Base-by-base conservation (phyloP, 2,888 invertebrate species). In the Calliphora vomitoria region DNA sequence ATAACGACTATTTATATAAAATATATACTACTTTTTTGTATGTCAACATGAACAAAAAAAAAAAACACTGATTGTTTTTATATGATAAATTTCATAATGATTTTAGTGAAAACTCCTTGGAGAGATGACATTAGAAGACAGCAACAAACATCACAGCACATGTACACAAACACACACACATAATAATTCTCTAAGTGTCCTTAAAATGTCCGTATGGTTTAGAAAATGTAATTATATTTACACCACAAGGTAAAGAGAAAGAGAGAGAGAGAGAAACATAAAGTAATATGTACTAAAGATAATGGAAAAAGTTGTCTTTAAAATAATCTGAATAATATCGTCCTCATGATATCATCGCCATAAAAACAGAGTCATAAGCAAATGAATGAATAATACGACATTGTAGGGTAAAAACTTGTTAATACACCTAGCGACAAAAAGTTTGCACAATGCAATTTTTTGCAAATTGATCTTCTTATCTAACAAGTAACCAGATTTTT, bases 321-420 rank as follows among this genome's bases (percentile, higher is more conserved):
- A 64, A 85, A 55, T 31, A 41, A 50, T 55, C 20, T 58, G 60
- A 53, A 81, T 69, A 69, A 76, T n/a, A 62, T 44, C 50, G 13
- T 76, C 58, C 47, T 71, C 64, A 85, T 85, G 81, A 85, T 78
- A 82, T 85, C 81, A 82, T 71, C 66, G n/a, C 15, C n/a, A 76
- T 64, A 58, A 41, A 53, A 13, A 72, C 6, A 60, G 8, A 13
- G 31, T 53, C 18, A 18, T 68, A 53, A 50, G 31, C 41, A 53
- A 53, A 83, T 58, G 44, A 55, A 62, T 53, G 25, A 76, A 50
- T 82, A 76, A 62, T 76, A 72, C 20, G 83, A 55, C 62, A 76
- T 83, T 83, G 64, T 64, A 44, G 41, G 44, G 44, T 78, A 83
- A 76, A 44, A 44, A 44, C 8, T 3, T 64, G 38, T 41, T 11